A percentile compares a stretch with the other conserved stretches of the same genome.
phyloP scores from a whole-genome alignment of 37 sponge, comb jelly and placozoan species.

The Ianthella basta region DNA sequence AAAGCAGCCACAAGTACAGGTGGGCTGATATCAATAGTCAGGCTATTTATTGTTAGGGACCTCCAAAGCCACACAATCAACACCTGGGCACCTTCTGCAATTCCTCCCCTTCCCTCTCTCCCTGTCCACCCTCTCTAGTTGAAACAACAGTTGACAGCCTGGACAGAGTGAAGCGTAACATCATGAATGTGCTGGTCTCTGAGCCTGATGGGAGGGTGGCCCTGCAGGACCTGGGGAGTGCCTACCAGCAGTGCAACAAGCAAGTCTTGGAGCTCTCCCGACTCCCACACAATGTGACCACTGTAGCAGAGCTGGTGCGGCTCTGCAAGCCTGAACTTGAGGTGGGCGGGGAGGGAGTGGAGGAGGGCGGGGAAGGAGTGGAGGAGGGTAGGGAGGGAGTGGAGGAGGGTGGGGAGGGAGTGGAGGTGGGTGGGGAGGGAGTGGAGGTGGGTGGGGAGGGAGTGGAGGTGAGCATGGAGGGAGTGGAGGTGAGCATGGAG shows the following conservation, averaged over 20 bases:
- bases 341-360: background rate
- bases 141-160: background rate
- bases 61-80: too few species aligned
- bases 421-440: too few species aligned
- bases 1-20: background rate
- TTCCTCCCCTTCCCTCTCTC: background rate
- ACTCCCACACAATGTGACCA: background rate
- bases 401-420: too few species aligned
- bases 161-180: constrained; percentile 32
- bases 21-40: too few species aligned
- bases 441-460: too few species aligned
- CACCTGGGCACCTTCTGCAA: too few species aligned
- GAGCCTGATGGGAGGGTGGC: background rate
- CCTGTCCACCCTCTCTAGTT: background rate
- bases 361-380: too few species aligned
- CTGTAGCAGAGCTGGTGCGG: background rate
- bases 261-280: background rate
- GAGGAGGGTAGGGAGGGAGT: too few species aligned
- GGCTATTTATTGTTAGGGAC: too few species aligned
- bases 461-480: too few species aligned
- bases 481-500: too few species aligned
- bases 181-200: constrained; percentile 38
- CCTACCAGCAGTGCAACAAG: background rate
- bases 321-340: background rate
- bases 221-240: background rate